Conservation (phyloP, 1,140 invertebrate genomes). For the Papilio glaucus region DNA sequence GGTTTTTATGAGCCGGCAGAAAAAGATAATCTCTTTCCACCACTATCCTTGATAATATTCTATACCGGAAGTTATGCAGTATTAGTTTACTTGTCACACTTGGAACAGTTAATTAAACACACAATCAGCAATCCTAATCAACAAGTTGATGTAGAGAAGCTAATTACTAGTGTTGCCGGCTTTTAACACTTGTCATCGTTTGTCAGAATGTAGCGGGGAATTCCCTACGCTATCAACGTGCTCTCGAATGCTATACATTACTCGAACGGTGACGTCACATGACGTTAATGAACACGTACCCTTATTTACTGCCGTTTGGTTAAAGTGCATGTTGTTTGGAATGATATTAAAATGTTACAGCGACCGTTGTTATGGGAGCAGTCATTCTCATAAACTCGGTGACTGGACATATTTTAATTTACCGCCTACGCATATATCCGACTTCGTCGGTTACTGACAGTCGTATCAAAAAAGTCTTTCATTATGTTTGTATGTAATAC, state of each 20-base stretch:
- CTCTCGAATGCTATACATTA: neutral
- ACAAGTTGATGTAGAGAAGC: slow-evolving; percentile 10
- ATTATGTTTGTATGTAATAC: too few species aligned
- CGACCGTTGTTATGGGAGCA: neutral
- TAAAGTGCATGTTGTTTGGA: neutral
- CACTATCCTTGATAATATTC: neutral
- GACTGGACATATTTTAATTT: neutral
- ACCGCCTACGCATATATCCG: neutral
- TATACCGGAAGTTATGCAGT: neutral
- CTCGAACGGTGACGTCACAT: neutral
- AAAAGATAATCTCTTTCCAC: too few species aligned
- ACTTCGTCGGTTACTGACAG: neutral
- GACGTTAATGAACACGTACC: neutral
- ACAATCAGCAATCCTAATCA: neutral
- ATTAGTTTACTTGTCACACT: neutral
- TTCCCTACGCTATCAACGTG: slow-evolving; percentile 8
- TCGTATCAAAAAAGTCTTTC: too few species aligned
- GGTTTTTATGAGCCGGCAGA: too few species aligned
- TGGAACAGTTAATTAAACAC: neutral
- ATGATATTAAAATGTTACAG: neutral
- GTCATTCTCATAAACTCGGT: neutral
- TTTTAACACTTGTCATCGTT: slow-evolving; percentile 12
- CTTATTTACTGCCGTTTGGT: slow-evolving; percentile 1
- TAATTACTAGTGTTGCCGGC: slow-evolving; percentile 24
- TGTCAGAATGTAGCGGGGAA: slow-evolving; percentile 6